Evolutionary conservation across 1,140 invertebrate species (phyloP).

Genomic region (Trichogramma pretiosum): DNA sequence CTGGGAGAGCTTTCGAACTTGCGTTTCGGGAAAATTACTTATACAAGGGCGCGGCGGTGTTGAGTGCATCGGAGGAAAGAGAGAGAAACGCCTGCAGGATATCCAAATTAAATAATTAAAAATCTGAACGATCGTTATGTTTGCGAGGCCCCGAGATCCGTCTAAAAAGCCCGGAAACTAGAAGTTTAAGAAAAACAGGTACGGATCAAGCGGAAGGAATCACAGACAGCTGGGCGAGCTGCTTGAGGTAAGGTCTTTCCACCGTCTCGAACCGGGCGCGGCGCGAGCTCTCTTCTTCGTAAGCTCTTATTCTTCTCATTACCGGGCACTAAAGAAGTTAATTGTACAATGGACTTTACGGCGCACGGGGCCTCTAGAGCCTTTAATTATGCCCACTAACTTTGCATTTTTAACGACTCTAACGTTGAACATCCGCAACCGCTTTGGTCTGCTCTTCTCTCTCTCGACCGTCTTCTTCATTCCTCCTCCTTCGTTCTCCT

Average conservation of each 20-base stretch:
- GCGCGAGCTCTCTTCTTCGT: neutral
- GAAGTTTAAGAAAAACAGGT: neutral
- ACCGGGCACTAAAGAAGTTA: constrained; percentile 14
- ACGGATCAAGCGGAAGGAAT: constrained; percentile 3
- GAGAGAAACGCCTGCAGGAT: no score
- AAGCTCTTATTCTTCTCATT: constrained; percentile 15
- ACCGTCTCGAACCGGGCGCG: no score
- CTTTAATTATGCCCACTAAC: constrained; percentile 13
- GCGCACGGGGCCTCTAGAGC: neutral
- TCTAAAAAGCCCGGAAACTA: neutral
- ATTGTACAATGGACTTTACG: neutral
- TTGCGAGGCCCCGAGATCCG: neutral
- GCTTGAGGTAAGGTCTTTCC: no score
- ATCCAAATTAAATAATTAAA: no score
- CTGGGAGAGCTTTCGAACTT: no score
- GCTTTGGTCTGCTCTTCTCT: no score
- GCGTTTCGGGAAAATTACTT: no score
- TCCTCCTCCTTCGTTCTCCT: neutral
- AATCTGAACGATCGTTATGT: no score
- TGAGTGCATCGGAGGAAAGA: no score
- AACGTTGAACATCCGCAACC: neutral
- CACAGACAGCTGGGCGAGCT: neutral
- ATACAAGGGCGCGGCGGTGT: no score
- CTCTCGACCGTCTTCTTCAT: neutral
- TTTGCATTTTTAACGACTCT: constrained; percentile 16